Base-by-base conservation (phyloP, 1,140 invertebrate species). In the Pemphigus obesinymphae region DNA sequence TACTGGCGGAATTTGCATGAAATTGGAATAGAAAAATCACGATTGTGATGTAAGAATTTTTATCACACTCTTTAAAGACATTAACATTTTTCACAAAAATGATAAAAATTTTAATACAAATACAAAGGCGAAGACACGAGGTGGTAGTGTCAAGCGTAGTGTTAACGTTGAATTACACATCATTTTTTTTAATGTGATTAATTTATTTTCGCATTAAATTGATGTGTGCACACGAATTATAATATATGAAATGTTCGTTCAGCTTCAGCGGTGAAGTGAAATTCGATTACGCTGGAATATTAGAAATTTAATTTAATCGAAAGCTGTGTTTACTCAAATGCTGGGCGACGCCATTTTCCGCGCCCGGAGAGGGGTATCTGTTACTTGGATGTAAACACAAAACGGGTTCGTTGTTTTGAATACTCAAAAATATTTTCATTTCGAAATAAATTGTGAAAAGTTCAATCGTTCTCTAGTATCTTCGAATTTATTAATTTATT, bases 291-390 rank as follows among this genome's bases (percentile, higher is more conserved):
- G 37, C 29, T 70, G 23, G 15, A 45, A 17, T 26, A 40, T 20
- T 11, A 48, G 13, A n/a, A 40, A 50, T 50, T n/a, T 48, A 50
- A n/a, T 73, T 73, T 6, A n/a, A 7, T 20, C 8, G 70, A 31
- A 29, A 63, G 34, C 55, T 1, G 50, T 80, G 76, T 63, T 61
- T 58, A 80, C 37, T 80, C 37, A 61, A 80, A 80, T 80, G 75
- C 37, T 63, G 37, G 55, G 50, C 34, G 76, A 80, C 76, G 53
- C 76, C 76, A 80, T 80, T 80, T 80, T 63, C 73, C 76, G 76
- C 53, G 55, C 15, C 76, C 34, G 76, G 55, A 80, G 37, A 61
- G 55, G 34, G 76, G 37, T 80, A 63, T 80, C 76, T 61, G 63
- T 80, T 63, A 53, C 76, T 80, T 26, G 50, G 76, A 61, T 45